These are phyloP conservation scores for Hypomesus transpacificus DNA, from an alignment of 2,113 vertebrate species.

Conservation along the genomic window DNA sequence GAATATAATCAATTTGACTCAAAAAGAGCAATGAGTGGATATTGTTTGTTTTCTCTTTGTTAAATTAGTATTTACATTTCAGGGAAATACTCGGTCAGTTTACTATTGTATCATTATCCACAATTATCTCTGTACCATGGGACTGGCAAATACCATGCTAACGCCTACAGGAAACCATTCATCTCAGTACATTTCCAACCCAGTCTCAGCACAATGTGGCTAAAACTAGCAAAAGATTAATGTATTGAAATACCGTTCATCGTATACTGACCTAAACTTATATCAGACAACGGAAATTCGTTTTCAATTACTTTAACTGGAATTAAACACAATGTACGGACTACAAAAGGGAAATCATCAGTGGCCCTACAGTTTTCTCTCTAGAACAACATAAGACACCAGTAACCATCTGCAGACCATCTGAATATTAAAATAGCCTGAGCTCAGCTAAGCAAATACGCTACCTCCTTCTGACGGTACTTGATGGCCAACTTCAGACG, in stretches of 20 bases:
- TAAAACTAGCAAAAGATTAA: too few relatives aligned
- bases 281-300: too few relatives aligned
- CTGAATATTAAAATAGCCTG: background rate
- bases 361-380: too few relatives aligned
- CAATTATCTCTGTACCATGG: conserved; percentile 49
- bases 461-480: conserved; percentile 96
- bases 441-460: conserved; percentile 14
- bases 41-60: background rate
- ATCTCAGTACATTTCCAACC: too few relatives aligned
- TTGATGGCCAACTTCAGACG: conserved; percentile 96
- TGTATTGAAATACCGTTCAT: too few relatives aligned
- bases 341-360: too few relatives aligned
- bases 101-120: conserved; percentile 55
- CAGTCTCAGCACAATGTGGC: too few relatives aligned
- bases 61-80: conserved; percentile 34
- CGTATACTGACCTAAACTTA: too few relatives aligned
- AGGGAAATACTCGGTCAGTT: conserved; percentile 55
- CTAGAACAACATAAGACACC: background rate
- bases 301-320: too few relatives aligned
- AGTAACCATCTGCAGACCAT: background rate
- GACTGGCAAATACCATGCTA: conserved; percentile 37
- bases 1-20: too few relatives aligned
- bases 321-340: too few relatives aligned
- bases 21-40: background rate
- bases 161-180: background rate